Evolutionary conservation across 92 coral and sea anemone genomes (phyloP).

Genomic region (Porites evermanni): DNA sequence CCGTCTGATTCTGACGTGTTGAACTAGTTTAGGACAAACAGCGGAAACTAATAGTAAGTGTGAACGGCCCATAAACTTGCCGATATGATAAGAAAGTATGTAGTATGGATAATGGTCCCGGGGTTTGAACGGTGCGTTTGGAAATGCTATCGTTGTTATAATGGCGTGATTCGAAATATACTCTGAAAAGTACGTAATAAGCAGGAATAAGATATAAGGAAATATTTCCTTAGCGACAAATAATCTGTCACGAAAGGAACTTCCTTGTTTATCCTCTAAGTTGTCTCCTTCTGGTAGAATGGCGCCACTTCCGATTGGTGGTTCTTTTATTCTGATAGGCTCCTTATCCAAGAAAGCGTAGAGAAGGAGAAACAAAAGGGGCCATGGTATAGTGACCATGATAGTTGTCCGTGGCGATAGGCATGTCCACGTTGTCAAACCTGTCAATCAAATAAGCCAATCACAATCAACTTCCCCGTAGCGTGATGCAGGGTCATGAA

Average conservation of each 20-base stretch:
- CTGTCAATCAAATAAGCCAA: slow-evolving; percentile 10
- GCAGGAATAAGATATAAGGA: slow-evolving; percentile 76
- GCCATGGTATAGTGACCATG: slow-evolving; percentile 72
- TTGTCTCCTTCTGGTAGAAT: neutral
- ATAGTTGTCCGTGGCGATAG: slow-evolving; percentile 67
- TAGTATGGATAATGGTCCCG: slow-evolving; percentile 90
- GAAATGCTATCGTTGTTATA: slow-evolving; percentile 79
- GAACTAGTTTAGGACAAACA: slow-evolving; percentile 63
- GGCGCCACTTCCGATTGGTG: neutral
- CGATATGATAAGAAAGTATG: slow-evolving; percentile 77
- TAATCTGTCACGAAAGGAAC: slow-evolving; percentile 49
- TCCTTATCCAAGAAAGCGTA: slow-evolving; percentile 69
- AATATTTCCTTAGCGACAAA: slow-evolving; percentile 58
- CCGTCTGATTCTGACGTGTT: slow-evolving; percentile 62
- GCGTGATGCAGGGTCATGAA: too few species aligned
- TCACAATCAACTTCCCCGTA: neutral
- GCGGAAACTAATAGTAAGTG: slow-evolving; percentile 71
- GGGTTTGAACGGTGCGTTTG: slow-evolving; percentile 71
- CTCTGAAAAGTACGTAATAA: slow-evolving; percentile 84
- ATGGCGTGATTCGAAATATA: slow-evolving; percentile 88
- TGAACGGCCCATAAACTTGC: slow-evolving; percentile 87
- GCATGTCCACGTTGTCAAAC: slow-evolving; percentile 76
- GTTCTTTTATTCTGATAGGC: slow-evolving; percentile 11
- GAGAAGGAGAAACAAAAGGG: slow-evolving; percentile 51
- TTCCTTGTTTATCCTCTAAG: neutral